These are phyloP conservation scores for Urophycis tenuis DNA, from an alignment of 2,797 vertebrate genomes.

Conservation along the genomic window DNA sequence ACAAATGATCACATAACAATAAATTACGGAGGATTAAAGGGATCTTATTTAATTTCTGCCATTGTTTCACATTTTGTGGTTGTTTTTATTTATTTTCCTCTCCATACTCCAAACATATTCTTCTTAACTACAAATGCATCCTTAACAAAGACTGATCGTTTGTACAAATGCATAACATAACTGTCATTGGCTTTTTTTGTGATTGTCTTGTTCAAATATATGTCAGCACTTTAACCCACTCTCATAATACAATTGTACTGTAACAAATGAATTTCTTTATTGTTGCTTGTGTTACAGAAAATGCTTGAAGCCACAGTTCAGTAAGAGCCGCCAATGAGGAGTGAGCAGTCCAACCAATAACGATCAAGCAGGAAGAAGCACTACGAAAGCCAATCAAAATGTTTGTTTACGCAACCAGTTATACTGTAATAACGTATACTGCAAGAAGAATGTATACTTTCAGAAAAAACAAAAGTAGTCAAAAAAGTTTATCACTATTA, in stretches of 20 bases:
- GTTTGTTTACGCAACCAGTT: conserved; percentile 21
- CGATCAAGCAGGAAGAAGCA: conserved; percentile 20
- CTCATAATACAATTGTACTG: background rate
- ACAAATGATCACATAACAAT: background rate
- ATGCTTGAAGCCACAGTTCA: conserved; percentile 73
- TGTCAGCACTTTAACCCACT: background rate
- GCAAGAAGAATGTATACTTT: background rate
- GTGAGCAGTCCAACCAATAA: conserved; percentile 31
- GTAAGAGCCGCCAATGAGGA: conserved; percentile 52
- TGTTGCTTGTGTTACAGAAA: conserved; percentile 75
- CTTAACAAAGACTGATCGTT: background rate
- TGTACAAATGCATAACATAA: background rate
- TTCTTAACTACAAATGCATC: background rate
- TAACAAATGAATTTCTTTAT: conserved; percentile 2
- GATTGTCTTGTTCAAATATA: background rate
- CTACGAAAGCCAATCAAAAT: background rate
- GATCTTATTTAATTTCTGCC: background rate
- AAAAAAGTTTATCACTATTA: background rate
- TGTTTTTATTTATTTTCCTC: background rate
- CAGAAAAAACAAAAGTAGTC: background rate
- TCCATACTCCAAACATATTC: background rate
- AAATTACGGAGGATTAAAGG: background rate
- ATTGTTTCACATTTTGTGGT: background rate
- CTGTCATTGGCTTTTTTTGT: background rate
- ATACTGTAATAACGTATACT: too few relatives aligned